Percentiles rank a stretch among this genome's conserved stretches.
Evolutionary conservation across 2,797 vertebrate genomes (phyloP).

Genomic region (Lepilemur septentrionalis): DNA sequence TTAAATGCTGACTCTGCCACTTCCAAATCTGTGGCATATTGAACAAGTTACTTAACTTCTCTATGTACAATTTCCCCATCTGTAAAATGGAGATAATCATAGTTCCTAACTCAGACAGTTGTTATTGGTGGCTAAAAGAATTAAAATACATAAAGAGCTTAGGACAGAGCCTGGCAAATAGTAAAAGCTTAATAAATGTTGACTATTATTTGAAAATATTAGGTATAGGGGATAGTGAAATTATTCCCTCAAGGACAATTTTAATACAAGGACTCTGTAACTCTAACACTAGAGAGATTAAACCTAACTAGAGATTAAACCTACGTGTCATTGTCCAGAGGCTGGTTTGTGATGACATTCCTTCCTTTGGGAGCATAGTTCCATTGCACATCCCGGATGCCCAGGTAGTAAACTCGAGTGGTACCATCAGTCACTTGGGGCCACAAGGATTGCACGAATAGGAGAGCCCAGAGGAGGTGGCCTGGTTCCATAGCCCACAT

Average conservation of each 20-base stretch:
- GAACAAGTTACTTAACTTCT: background rate
- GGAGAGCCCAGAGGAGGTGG: constrained; percentile 53
- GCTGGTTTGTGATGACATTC: constrained; percentile 74
- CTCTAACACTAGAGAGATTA: background rate
- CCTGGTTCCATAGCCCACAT: constrained; percentile 56
- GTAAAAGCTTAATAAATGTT: constrained; percentile 6
- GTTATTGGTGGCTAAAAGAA: background rate
- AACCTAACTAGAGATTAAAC: constrained; percentile 31
- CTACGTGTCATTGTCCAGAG: constrained; percentile 72
- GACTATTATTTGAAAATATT: constrained; percentile 13
- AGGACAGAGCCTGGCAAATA: background rate
- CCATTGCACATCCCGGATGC: constrained; percentile 82
- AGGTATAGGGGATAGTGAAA: background rate
- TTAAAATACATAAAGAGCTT: constrained; percentile 9
- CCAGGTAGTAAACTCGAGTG: constrained; percentile 84
- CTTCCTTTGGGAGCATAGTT: constrained; percentile 83
- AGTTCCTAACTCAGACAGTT: background rate
- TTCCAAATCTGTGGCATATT: background rate
- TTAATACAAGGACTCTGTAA: background rate
- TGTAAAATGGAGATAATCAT: background rate
- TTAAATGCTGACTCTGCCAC: background rate
- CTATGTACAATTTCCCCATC: background rate
- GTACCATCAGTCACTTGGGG: constrained; percentile 40
- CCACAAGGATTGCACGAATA: constrained; percentile 60
- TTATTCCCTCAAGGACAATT: background rate